These are phyloP conservation scores for Nasua narica DNA, from an alignment of 2,797 vertebrate genomes.

Conservation along the genomic window DNA sequence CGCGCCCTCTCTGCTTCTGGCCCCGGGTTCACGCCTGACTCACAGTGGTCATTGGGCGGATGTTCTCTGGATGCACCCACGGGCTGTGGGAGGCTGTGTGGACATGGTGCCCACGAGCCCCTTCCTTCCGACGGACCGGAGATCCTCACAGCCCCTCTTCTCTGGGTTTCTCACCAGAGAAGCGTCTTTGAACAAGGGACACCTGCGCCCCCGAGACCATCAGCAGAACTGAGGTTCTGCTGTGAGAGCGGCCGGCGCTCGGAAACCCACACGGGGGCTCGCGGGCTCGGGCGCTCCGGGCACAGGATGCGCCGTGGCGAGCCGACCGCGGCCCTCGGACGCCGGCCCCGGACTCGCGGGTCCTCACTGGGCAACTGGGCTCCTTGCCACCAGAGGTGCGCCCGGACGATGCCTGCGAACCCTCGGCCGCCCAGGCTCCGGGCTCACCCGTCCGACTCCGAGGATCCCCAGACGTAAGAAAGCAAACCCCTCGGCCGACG, in stretches of 20 bases:
- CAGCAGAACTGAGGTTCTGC: neutral
- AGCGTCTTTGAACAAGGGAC: neutral
- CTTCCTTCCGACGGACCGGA: neutral
- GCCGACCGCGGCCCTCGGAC: too few relatives aligned
- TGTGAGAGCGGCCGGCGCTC: neutral
- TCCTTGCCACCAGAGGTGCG: neutral
- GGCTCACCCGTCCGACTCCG: neutral
- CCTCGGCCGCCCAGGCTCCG: neutral
- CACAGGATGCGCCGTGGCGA: neutral
- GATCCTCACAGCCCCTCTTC: neutral
- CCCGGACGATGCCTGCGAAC: neutral
- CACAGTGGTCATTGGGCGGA: rapidly evolving
- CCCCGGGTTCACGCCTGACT: neutral
- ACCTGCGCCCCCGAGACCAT: neutral
- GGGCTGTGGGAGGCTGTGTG: neutral
- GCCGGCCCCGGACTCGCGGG: too few relatives aligned
- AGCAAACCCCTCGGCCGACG: neutral
- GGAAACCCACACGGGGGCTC: neutral
- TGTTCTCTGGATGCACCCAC: neutral
- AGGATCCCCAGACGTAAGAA: neutral
- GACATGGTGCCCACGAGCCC: neutral
- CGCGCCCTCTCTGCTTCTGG: neutral
- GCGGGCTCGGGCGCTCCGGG: neutral
- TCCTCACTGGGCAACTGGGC: too few relatives aligned
- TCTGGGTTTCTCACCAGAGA: neutral